These are phyloP conservation scores for Prionchulus punctatus DNA, from an alignment of 2,888 invertebrate genomes.

Conservation along the genomic window DNA sequence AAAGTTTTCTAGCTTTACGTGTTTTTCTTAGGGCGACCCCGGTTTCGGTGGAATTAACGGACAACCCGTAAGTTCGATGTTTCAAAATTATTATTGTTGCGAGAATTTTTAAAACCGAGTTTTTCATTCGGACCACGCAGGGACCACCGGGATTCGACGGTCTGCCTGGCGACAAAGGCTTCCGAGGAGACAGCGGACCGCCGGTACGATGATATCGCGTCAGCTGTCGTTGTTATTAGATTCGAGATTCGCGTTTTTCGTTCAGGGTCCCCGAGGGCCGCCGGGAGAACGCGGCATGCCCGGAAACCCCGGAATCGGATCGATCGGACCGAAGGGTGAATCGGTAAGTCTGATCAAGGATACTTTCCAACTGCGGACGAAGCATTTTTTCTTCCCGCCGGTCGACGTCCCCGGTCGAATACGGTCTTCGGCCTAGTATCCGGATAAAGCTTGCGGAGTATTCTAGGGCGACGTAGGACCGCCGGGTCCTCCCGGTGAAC, in stretches of 20 bases:
- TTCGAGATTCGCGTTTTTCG: not conserved
- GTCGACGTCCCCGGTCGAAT: not conserved
- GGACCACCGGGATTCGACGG: slow-evolving; percentile 32
- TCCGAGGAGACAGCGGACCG: slow-evolving; percentile 27
- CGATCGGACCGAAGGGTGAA: slow-evolving; percentile 32
- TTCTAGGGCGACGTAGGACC: slow-evolving; percentile 1
- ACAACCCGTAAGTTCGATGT: slow-evolving; percentile 19
- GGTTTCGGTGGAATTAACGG: slow-evolving; percentile 49
- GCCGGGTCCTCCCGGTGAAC: not conserved
- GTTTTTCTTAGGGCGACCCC: slow-evolving; percentile 32
- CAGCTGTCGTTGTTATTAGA: not conserved
- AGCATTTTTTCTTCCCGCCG: no score
- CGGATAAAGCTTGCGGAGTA: no score
- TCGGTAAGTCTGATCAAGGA: slow-evolving; percentile 28
- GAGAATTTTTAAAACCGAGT: not conserved
- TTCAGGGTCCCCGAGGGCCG: slow-evolving; percentile 30
- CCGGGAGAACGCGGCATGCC: slow-evolving; percentile 26
- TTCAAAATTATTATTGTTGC: not conserved
- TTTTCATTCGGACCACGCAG: not conserved
- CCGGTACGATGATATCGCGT: slow-evolving; percentile 12
- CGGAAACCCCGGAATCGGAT: slow-evolving; percentile 31
- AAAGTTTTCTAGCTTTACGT: not conserved
- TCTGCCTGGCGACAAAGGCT: slow-evolving; percentile 32
- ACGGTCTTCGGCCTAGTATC: no score
- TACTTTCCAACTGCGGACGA: no score